Conservation (phyloP, 1,140 invertebrate species). For the Glomeris maerens region DNA sequence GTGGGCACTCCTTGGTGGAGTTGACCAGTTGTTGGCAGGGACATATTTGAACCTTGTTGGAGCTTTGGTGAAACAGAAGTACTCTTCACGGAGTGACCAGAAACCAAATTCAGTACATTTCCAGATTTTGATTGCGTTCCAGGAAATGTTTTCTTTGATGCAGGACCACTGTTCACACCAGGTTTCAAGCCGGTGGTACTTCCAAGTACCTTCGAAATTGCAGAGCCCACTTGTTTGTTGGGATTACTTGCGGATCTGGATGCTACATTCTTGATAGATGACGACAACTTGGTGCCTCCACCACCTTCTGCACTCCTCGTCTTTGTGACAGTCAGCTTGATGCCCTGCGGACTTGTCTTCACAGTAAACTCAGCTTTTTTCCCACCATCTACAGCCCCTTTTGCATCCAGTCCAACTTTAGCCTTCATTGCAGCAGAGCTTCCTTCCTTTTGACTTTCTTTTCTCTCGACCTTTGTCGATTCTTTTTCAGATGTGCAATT, state of each 20-base stretch:
- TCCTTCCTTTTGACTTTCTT: constrained; percentile 24
- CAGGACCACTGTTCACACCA: constrained; percentile 61
- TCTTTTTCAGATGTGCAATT: not conserved
- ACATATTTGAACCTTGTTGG: too few species aligned
- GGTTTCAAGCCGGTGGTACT: constrained; percentile 61
- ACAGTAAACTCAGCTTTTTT: constrained; percentile 74
- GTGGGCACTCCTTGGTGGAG: too few species aligned
- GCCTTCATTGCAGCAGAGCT: constrained; percentile 14
- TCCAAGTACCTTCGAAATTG: not conserved
- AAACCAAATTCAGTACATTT: too few species aligned
- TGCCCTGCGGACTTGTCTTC: constrained; percentile 57
- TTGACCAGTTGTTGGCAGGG: too few species aligned
- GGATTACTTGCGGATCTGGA: not conserved
- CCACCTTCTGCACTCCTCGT: constrained; percentile 50
- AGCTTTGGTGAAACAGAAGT: too few species aligned
- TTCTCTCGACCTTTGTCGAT: constrained; percentile 1
- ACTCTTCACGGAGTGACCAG: too few species aligned
- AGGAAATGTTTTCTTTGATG: constrained; percentile 49
- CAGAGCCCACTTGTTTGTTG: too few species aligned
- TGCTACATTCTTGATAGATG: constrained; percentile 25
- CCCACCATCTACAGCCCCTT: constrained; percentile 16
- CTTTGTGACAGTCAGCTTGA: constrained; percentile 81
- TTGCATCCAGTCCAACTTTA: constrained; percentile 19
- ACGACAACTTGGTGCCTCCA: constrained; percentile 32
- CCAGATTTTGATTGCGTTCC: too few species aligned